Conservation (phyloP, 1,140 invertebrate species). For the Oncopodura yosiiana region DNA sequence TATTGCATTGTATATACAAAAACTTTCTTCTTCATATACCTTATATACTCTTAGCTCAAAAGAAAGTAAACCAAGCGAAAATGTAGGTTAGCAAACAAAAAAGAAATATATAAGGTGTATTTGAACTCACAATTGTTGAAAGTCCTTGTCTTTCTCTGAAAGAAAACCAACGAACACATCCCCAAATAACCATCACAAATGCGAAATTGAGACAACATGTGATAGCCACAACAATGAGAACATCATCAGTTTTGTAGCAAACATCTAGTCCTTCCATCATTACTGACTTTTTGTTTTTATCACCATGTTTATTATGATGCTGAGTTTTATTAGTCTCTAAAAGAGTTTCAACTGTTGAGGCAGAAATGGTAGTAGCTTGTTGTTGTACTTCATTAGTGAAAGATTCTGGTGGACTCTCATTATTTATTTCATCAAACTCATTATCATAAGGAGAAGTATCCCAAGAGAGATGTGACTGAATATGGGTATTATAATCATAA, state of each 20-base stretch:
- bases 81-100: neutral
- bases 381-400: too few species aligned
- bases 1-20: too few species aligned
- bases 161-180: conserved; percentile 30
- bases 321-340: neutral
- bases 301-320: neutral
- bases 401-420: too few species aligned
- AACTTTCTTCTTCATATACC: too few species aligned
- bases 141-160: conserved; percentile 24
- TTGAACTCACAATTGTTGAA: conserved; percentile 32
- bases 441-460: conserved; percentile 6
- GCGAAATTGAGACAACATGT: conserved; percentile 34
- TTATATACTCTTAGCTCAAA: too few species aligned
- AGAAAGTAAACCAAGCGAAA: neutral
- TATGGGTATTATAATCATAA: too few species aligned
- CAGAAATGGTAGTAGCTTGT: too few species aligned
- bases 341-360: too few species aligned
- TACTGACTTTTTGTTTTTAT: conserved; percentile 13
- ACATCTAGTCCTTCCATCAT: conserved; percentile 17
- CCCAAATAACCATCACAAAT: conserved; percentile 31
- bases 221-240: conserved; percentile 33
- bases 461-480: too few species aligned
- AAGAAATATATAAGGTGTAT: neutral
- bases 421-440: too few species aligned
- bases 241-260: conserved; percentile 33